Evolutionary conservation across 2,113 vertebrate species (phyloP).

Genomic region (Heterochromis multidens): DNA sequence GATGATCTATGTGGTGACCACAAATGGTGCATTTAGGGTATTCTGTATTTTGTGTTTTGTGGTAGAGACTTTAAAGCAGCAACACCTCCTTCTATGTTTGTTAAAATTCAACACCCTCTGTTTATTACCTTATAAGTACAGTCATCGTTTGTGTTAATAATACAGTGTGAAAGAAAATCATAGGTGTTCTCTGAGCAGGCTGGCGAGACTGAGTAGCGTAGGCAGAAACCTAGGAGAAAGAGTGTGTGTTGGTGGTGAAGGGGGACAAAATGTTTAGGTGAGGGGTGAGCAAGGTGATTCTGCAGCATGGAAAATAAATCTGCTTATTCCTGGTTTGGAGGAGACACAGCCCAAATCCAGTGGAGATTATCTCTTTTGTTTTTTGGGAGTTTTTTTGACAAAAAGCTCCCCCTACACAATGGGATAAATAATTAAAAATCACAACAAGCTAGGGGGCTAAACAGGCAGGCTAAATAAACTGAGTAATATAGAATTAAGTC

Average conservation of each 20-base stretch:
- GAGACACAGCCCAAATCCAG: constrained; percentile 4
- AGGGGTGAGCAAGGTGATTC: constrained; percentile 35
- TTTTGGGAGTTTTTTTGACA: background rate
- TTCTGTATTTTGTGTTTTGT: background rate
- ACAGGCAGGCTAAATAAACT: background rate
- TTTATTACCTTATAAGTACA: background rate
- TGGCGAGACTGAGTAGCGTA: constrained; percentile 17
- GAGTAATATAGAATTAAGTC: background rate
- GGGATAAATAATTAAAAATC: constrained; percentile 36
- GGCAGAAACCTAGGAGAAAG: constrained; percentile 14
- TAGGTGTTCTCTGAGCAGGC: constrained; percentile 25
- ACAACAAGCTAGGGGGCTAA: background rate
- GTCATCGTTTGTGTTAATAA: constrained; percentile 34
- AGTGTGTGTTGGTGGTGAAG: background rate
- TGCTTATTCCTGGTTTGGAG: constrained; percentile 20
- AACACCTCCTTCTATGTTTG: background rate
- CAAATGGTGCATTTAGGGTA: background rate
- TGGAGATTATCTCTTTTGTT: constrained; percentile 8
- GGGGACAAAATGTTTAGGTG: background rate
- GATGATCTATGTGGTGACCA: constrained; percentile 3
- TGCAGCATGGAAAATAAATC: constrained; percentile 43
- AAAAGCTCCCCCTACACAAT: background rate
- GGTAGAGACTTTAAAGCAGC: background rate
- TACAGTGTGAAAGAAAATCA: constrained; percentile 32
- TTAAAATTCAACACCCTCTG: background rate